phyloP scores from a whole-genome alignment of 2,888 invertebrate genomes.

The Bombyx huttoni region DNA sequence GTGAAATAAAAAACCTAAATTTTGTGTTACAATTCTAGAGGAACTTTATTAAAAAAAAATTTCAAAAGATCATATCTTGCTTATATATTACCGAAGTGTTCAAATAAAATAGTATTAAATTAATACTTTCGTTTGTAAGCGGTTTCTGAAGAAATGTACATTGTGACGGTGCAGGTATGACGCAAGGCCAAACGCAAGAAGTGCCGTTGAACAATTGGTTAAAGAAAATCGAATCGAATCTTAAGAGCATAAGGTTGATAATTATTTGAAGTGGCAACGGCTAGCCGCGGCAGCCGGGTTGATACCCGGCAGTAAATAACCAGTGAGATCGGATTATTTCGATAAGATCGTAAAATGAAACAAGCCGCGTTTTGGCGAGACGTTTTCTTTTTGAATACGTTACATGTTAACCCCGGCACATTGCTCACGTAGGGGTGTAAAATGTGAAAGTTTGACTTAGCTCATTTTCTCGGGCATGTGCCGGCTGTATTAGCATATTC shows the following conservation, averaged over 20 bases:
- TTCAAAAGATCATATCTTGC: conserved; percentile 32
- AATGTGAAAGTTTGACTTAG: conserved; percentile 35
- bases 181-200: conserved; percentile 37
- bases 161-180: conserved; percentile 22
- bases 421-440: conserved; percentile 35
- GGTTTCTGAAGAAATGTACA: conserved; percentile 29
- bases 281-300: conserved; percentile 41
- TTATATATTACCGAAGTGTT: conserved; percentile 22
- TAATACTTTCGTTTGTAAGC: conserved; percentile 28
- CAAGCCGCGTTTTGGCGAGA: conserved; percentile 57
- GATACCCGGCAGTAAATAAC: conserved; percentile 67
- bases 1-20: conserved; percentile 67
- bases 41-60: conserved; percentile 23
- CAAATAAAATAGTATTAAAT: conserved; percentile 42
- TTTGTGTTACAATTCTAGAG: conserved; percentile 55
- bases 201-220: conserved; percentile 21
- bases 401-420: conserved; percentile 37
- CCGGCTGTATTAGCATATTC: conserved; percentile 8
- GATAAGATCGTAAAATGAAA: conserved; percentile 73
- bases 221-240: conserved; percentile 36
- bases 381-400: conserved; percentile 56
- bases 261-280: conserved; percentile 27
- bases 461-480: conserved; percentile 21
- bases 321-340: conserved; percentile 69
- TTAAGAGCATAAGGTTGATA: conserved; percentile 37